phyloP scores from a whole-genome alignment of 2,797 vertebrate species.

The Allochrocebus solatus region DNA sequence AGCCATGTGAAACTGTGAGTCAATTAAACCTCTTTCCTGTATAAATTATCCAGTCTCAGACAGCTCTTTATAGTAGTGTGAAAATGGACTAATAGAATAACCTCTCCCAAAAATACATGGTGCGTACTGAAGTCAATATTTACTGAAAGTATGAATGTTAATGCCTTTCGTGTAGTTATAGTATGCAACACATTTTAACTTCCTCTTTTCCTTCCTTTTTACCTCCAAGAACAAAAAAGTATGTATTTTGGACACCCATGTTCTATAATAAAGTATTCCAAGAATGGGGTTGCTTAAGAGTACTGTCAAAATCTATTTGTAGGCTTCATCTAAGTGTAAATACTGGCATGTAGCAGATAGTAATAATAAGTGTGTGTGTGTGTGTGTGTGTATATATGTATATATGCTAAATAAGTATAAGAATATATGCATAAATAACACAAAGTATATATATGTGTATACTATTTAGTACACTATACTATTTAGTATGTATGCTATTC shows the following conservation, averaged over 20 bases:
- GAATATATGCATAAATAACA: neutral
- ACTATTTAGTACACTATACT: neutral
- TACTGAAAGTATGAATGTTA: neutral
- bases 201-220: neutral
- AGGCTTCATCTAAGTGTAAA: neutral
- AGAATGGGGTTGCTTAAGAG: neutral
- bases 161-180: neutral
- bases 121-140: neutral
- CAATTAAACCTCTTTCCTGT: neutral
- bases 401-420: neutral
- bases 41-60: neutral
- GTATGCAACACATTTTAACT: neutral
- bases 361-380: neutral
- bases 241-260: neutral
- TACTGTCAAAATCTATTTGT: neutral
- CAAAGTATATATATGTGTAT: neutral
- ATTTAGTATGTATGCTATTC: neutral
- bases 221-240: neutral
- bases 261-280: neutral
- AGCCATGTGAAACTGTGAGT: neutral
- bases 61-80: neutral
- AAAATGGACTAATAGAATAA: neutral
- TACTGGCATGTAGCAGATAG: neutral
- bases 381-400: too few relatives aligned
- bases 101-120: neutral